phyloP scores from a whole-genome alignment of 2,888 invertebrate genomes.

The Habrosyne pyritoides region DNA sequence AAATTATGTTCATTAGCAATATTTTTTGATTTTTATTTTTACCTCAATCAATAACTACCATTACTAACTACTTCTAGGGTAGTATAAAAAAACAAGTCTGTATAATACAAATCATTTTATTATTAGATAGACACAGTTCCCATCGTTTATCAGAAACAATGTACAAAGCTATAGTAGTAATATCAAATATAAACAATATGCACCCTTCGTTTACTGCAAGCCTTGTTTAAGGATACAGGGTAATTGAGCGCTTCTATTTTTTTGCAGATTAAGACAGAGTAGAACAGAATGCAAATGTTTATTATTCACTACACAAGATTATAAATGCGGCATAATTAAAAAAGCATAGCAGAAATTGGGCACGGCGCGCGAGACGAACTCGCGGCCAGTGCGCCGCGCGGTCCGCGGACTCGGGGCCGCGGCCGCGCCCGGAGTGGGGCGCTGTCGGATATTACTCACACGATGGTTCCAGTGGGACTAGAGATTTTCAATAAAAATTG shows the following conservation, averaged over 20 bases:
- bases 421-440: constrained; percentile 42
- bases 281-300: constrained; percentile 81
- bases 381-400: constrained; percentile 21
- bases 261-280: constrained; percentile 75
- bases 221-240: constrained; percentile 80
- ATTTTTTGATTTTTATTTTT: constrained; percentile 37
- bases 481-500: constrained; percentile 86
- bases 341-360: constrained; percentile 76
- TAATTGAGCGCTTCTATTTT: constrained; percentile 82
- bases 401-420: constrained; percentile 26
- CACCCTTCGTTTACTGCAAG: constrained; percentile 84
- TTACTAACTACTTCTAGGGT: constrained; percentile 4
- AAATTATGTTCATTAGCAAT: constrained; percentile 81
- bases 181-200: constrained; percentile 85
- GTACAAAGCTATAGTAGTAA: constrained; percentile 88
- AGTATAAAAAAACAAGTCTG: constrained; percentile 48
- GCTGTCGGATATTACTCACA: constrained; percentile 65
- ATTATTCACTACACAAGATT: constrained; percentile 77
- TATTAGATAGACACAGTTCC: constrained; percentile 89
- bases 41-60: constrained; percentile 4
- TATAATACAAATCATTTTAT: constrained; percentile 89
- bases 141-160: constrained; percentile 88
- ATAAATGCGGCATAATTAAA: constrained; percentile 77
- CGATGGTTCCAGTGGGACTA: constrained; percentile 86
- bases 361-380: constrained; percentile 38